These are phyloP conservation scores for Lochmaea crataegi DNA, from an alignment of 2,888 invertebrate species.

Conservation along the genomic window DNA sequence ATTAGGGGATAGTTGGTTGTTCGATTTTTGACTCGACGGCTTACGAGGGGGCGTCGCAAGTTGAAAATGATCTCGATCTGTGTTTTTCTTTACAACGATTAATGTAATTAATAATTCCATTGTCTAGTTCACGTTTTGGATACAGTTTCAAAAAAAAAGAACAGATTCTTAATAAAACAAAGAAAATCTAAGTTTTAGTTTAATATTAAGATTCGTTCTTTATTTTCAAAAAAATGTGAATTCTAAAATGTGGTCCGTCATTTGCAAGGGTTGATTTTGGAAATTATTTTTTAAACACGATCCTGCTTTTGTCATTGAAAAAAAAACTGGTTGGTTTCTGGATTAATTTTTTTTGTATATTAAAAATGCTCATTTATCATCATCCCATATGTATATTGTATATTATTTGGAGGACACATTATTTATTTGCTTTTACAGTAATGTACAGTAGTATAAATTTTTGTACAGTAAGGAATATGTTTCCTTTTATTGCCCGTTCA, in stretches of 20 bases:
- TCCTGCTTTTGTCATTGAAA: neutral
- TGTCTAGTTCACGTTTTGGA: slow-evolving; percentile 14
- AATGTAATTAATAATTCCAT: slow-evolving; percentile 46
- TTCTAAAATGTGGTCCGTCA: neutral
- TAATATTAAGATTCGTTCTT: neutral
- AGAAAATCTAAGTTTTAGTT: neutral
- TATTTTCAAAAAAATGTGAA: neutral
- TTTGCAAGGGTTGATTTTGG: neutral
- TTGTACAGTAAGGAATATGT: slow-evolving; percentile 64
- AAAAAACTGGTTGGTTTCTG: slow-evolving; percentile 40
- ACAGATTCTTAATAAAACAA: slow-evolving; percentile 10
- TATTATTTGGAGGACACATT: slow-evolving; percentile 64
- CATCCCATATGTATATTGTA: slow-evolving; percentile 53
- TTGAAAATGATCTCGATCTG: slow-evolving; percentile 62
- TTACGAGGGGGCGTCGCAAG: slow-evolving; percentile 21
- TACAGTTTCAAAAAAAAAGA: slow-evolving; percentile 10
- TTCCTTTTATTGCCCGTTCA: slow-evolving; percentile 56
- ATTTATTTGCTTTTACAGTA: slow-evolving; percentile 66
- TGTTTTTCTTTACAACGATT: slow-evolving; percentile 60
- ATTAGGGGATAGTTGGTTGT: slow-evolving; percentile 17
- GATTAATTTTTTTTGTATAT: slow-evolving; percentile 52
- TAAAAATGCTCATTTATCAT: slow-evolving; percentile 58
- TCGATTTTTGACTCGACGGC: neutral
- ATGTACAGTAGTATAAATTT: slow-evolving; percentile 66
- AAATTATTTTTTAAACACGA: neutral